These are phyloP conservation scores for Apamea anceps DNA, from an alignment of 2,888 invertebrate genomes.

Conservation along the genomic window DNA sequence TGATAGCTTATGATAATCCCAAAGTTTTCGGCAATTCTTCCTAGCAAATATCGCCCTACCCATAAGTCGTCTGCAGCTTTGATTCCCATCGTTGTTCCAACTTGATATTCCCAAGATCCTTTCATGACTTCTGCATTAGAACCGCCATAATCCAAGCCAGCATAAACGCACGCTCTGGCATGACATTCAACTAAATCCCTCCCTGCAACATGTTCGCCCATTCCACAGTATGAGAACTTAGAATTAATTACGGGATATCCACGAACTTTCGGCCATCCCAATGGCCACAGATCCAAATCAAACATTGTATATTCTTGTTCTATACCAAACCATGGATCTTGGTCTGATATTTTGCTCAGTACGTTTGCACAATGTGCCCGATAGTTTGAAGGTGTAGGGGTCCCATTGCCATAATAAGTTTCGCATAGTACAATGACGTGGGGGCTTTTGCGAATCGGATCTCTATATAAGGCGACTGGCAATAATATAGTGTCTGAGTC, in stretches of 20 bases:
- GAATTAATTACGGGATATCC: conserved; percentile 96
- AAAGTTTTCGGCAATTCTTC: conserved; percentile 96
- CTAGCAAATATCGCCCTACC: conserved; percentile 95
- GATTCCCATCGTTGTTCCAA: conserved; percentile 97
- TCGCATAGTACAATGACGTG: conserved; percentile 97
- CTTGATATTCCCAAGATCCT: conserved; percentile 97
- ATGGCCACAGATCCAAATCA: conserved; percentile 95
- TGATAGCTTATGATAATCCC: conserved; percentile 93
- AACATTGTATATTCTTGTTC: conserved; percentile 97
- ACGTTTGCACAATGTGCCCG: conserved; percentile 92
- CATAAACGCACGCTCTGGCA: conserved; percentile 94
- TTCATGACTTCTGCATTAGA: conserved; percentile 99
- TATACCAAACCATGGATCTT: conserved; percentile 97
- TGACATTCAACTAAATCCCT: conserved; percentile 98
- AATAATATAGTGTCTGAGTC: conserved; percentile 97
- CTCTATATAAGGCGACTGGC: conserved; percentile 97
- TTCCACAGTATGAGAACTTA: conserved; percentile 96
- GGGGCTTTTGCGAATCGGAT: conserved; percentile 96
- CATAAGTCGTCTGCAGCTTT: conserved; percentile 96
- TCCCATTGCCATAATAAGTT: conserved; percentile 93
- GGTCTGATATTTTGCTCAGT: conserved; percentile 87
- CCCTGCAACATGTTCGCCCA: conserved; percentile 97
- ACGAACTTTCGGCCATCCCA: conserved; percentile 98
- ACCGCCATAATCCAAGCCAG: conserved; percentile 97
- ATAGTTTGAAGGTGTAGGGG: conserved; percentile 94